phyloP scores from a whole-genome alignment of 2,113 vertebrate species.

The Mesembrinibis cayennensis region DNA sequence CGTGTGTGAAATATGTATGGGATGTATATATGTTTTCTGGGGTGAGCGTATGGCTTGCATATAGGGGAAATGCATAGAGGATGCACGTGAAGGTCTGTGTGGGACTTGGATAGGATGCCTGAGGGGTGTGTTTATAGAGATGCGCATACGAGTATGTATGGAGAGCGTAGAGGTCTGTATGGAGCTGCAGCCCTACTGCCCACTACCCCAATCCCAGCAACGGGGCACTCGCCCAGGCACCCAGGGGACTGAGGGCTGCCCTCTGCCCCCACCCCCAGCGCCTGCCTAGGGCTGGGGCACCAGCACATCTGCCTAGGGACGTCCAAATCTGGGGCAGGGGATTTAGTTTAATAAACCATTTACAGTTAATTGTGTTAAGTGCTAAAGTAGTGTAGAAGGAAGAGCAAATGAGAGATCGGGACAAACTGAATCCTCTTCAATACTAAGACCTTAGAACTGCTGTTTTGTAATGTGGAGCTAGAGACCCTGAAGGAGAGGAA shows the following conservation, averaged over 20 bases:
- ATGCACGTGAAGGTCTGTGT: background rate
- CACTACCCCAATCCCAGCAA: rapidly evolving
- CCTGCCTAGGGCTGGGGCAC: background rate
- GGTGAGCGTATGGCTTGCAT: rapidly evolving
- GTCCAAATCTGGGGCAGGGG: background rate
- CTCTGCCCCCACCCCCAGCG: background rate
- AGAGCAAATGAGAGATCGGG: background rate
- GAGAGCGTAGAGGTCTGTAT: rapidly evolving
- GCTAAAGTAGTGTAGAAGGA: background rate
- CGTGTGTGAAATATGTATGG: background rate
- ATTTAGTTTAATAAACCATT: constrained; percentile 40
- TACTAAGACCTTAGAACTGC: background rate
- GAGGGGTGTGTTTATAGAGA: background rate
- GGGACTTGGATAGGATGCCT: background rate
- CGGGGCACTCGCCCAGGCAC: background rate
- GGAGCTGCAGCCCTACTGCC: background rate
- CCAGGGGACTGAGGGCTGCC: background rate
- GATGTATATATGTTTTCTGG: background rate
- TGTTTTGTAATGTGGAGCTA: background rate
- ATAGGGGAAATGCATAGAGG: background rate
- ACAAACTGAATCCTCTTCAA: background rate
- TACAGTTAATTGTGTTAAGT: constrained; percentile 44
- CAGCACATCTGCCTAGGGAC: background rate
- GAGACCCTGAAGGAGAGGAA: background rate
- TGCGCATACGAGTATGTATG: rapidly evolving